Evolutionary conservation across 2,797 vertebrate genomes (phyloP).

Genomic region (Scolopax rusticola): DNA sequence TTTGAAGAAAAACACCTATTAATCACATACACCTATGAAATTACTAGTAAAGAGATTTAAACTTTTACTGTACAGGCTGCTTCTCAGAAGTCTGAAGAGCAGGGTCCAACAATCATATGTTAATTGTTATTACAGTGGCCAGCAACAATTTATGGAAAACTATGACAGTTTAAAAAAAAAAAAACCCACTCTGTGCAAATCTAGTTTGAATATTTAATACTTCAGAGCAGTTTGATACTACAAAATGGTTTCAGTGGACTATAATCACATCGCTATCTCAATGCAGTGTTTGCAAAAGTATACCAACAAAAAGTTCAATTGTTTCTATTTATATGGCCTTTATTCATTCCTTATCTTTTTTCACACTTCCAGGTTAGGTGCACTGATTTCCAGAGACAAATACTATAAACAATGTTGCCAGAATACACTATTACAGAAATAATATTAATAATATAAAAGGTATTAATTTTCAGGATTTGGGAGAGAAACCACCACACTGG

Average conservation of each 20-base stretch:
- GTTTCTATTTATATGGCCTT: not conserved
- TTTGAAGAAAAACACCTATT: not conserved
- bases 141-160: not conserved
- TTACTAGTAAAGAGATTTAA: not conserved
- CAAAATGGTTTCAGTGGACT: not conserved
- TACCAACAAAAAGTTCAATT: not conserved
- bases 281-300: not conserved
- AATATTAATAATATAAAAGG: not conserved
- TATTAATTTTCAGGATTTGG: not conserved
- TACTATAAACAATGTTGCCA: not conserved
- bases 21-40: not conserved
- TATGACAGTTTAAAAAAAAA: not conserved
- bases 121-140: not conserved
- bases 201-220: not conserved
- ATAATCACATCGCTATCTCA: not conserved
- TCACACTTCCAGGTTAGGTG: not conserved
- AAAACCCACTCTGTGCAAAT: not conserved
- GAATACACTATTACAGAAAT: not conserved
- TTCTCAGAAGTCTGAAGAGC: not conserved
- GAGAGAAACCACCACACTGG: not conserved
- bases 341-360: not conserved
- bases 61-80: not conserved
- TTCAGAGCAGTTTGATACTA: not conserved
- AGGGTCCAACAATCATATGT: fast-evolving
- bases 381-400: not conserved